Evolutionary conservation across 2,113 vertebrate genomes (phyloP).

Genomic region (Chrysemys picta): DNA sequence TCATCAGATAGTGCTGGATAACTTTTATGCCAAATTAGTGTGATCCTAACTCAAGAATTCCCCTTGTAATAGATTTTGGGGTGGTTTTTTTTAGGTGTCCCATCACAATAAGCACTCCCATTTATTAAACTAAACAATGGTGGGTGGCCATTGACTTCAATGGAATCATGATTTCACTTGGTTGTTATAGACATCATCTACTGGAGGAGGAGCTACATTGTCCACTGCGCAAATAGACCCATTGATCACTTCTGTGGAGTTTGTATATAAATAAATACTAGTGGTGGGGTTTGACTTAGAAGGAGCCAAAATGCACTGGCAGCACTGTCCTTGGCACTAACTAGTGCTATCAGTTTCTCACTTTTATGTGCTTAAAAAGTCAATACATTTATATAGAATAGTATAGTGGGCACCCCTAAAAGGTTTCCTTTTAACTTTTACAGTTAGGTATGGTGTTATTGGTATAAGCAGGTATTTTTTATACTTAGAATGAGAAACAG

Average conservation of each 20-base stretch:
- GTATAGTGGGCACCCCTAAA: conserved; percentile 42
- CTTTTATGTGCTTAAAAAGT: conserved; percentile 30
- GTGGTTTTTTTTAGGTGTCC: not conserved
- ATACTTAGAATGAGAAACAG: conserved; percentile 36
- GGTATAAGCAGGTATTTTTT: conserved; percentile 61
- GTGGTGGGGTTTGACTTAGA: not conserved
- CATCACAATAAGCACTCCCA: not conserved
- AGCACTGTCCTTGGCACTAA: conserved; percentile 24
- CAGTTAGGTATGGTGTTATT: conserved; percentile 47
- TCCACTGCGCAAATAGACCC: not conserved
- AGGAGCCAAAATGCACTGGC: conserved; percentile 18
- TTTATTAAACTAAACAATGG: conserved; percentile 4
- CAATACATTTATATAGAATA: conserved; percentile 59
- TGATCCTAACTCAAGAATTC: not conserved
- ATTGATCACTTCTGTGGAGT: not conserved
- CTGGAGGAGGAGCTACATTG: not conserved
- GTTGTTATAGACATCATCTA: not conserved
- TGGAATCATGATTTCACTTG: not conserved
- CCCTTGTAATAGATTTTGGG: not conserved
- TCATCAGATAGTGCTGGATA: not conserved
- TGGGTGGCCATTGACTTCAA: not conserved
- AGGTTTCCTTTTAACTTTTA: not conserved
- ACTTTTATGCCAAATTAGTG: not conserved
- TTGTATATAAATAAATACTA: conserved; percentile 20
- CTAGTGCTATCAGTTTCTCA: conserved; percentile 12